These are phyloP conservation scores for Anomalospiza imberbis DNA, from an alignment of 2,797 vertebrate genomes.

Conservation along the genomic window DNA sequence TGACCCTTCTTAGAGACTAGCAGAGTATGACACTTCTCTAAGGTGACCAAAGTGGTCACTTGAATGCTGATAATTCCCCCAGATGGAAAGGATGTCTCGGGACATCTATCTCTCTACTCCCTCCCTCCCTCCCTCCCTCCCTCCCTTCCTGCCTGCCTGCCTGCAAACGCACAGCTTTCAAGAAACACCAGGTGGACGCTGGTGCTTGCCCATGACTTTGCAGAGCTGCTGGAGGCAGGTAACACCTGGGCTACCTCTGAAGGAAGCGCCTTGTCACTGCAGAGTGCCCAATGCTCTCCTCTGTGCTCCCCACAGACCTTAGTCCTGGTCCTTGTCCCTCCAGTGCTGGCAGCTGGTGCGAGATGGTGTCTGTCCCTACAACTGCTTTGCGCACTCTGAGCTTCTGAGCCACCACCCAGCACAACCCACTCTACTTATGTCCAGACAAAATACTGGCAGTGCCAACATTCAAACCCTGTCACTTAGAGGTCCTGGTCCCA, in stretches of 20 bases:
- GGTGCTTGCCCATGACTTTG: neutral
- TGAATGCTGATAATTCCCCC: neutral
- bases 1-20: neutral
- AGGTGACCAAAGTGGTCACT: neutral
- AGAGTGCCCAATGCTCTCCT: neutral
- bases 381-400: neutral
- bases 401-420: neutral
- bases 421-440: neutral
- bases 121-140: neutral
- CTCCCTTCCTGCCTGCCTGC: too few species aligned
- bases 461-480: neutral
- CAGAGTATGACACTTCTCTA: neutral
- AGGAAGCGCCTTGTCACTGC: neutral
- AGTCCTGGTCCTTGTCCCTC: neutral
- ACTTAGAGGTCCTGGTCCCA: neutral
- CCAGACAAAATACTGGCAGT: neutral
- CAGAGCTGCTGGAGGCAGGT: neutral
- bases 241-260: neutral
- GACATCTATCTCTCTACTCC: too few species aligned
- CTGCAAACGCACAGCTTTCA: neutral
- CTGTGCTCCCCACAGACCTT: neutral
- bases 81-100: too few species aligned
- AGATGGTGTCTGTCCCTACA: neutral
- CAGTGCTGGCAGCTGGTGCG: neutral
- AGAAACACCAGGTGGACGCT: neutral